These are phyloP conservation scores for Chaenodraco wilsoni DNA, from an alignment of 2,797 vertebrate genomes.

Conservation along the genomic window DNA sequence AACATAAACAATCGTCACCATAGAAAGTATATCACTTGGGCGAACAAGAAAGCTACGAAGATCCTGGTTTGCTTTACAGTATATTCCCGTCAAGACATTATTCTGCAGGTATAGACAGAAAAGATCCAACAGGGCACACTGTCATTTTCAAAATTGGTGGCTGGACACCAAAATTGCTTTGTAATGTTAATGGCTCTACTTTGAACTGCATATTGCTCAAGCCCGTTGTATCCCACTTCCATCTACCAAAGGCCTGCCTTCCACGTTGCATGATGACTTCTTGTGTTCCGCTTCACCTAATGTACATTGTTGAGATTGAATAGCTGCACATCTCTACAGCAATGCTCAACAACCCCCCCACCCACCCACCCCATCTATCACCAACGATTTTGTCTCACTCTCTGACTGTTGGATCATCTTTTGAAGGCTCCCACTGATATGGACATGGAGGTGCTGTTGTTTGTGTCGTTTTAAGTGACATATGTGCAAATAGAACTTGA, in stretches of 20 bases:
- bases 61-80: neutral
- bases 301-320: neutral
- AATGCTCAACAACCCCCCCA: neutral
- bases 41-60: neutral
- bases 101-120: neutral
- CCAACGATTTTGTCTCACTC: neutral
- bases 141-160: neutral
- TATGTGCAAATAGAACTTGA: conserved; percentile 7
- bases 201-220: neutral
- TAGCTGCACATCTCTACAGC: conserved; percentile 26
- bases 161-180: neutral
- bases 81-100: neutral
- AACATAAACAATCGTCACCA: neutral
- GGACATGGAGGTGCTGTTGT: neutral
- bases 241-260: conserved; percentile 10
- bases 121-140: neutral
- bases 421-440: neutral
- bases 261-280: neutral
- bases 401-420: neutral
- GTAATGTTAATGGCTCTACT: conserved; percentile 5
- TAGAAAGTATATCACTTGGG: too few species aligned
- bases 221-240: neutral
- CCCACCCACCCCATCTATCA: neutral
- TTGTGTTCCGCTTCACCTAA: conserved; percentile 7
- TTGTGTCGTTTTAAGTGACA: conserved; percentile 1